Base-by-base conservation (phyloP, 1,140 invertebrate genomes). In the Marisa cornuarietis region DNA sequence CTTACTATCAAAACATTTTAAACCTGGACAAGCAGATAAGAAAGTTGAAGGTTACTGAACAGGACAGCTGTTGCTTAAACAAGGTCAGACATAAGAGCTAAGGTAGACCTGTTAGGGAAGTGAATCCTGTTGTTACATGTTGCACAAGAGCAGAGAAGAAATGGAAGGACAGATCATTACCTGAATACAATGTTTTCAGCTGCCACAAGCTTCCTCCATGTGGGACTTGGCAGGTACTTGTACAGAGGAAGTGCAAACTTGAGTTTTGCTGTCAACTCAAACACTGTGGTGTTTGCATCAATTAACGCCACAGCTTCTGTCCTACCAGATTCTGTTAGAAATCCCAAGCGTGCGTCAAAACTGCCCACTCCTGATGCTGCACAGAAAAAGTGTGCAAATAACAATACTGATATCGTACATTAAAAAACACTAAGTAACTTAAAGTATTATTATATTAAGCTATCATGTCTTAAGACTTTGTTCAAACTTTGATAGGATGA, bases 211-310 rank as follows among this genome's bases (percentile, higher is more conserved):
- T 82, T 86, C 73, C 85, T 89, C 87, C 89, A 90, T 22, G 83
- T 85, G 24, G 88, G 88, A 58, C 89, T 91, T 14, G 82, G 63
- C 54, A 91, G 81, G 26, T 52, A 84, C 74, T 85, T 86, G 80
- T 87, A 87, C 0, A 90, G 82, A 9, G 90, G 91, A 9, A 91
- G 76, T 13, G 86, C 84, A 81, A 90, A 89, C 51, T 85, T 83
- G 31, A 91, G 81, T 71, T 87, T 86, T n/a, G 87, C 83, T 5
- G 91, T 91, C n/a, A 90, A 71, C 61, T 82, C 81, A 82, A 91
- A 91, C 65, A 90, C 86, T n/a, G 81, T 81, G 61, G 77, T 76
- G 77, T 89, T 91, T 22, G 85, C 82, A 49, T 89, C 84, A 26
- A 91, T 85, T 78, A 91, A 84, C 49, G 86, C 82, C 72, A 88